phyloP scores from a whole-genome alignment of 2,113 vertebrate species.

The Pachypanchax playfairii region DNA sequence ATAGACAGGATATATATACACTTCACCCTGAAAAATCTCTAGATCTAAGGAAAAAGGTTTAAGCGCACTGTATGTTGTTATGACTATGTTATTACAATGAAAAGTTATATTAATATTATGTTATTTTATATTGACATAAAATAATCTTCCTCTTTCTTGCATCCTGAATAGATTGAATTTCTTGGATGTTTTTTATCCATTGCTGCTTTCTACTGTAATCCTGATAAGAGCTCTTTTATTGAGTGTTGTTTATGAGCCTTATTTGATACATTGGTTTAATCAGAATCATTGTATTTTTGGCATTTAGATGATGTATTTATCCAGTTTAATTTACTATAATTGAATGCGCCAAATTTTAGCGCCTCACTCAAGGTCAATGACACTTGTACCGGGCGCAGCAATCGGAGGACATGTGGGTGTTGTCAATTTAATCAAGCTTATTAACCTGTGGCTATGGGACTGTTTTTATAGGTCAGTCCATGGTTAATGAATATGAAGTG shows the following conservation, averaged over 20 bases:
- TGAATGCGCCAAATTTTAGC: slow-evolving; percentile 29
- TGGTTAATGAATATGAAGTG: not conserved
- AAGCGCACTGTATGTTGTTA: not conserved
- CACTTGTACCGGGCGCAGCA: not conserved
- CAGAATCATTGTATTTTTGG: slow-evolving; percentile 31
- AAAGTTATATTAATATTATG: no score
- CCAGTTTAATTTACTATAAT: slow-evolving; percentile 36
- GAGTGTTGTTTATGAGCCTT: slow-evolving; percentile 8
- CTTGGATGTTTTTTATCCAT: not conserved
- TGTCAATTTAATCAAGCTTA: slow-evolving; percentile 26
- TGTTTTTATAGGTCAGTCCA: slow-evolving; percentile 14
- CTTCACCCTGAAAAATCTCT: no score
- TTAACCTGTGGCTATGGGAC: slow-evolving; percentile 11
- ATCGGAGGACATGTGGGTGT: slow-evolving; percentile 6
- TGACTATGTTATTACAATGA: not conserved
- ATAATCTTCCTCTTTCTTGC: not conserved
- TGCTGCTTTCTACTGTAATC: not conserved
- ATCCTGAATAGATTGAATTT: not conserved
- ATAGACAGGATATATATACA: no score
- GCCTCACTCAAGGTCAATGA: slow-evolving; percentile 29
- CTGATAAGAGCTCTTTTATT: not conserved
- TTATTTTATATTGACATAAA: no score
- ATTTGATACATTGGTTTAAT: slow-evolving; percentile 21
- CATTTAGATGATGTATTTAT: slow-evolving; percentile 33
- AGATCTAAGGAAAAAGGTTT: not conserved